Percentiles rank a stretch among this genome's conserved stretches.
Evolutionary conservation across 2,888 invertebrate species (phyloP).

Genomic region (Prosapia bicincta): DNA sequence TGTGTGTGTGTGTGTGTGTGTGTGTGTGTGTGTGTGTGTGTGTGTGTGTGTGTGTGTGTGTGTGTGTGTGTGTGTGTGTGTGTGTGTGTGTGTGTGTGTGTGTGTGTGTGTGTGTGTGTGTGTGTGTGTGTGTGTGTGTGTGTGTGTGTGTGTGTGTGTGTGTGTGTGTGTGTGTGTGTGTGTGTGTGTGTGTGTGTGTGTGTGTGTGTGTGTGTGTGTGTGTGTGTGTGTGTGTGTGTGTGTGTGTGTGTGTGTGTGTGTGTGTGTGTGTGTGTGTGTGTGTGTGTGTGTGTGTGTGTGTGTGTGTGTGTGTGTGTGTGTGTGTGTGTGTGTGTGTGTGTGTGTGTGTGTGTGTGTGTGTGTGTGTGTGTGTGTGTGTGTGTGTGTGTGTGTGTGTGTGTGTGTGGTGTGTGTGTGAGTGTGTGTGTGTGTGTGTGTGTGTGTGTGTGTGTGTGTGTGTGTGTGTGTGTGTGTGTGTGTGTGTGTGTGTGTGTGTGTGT

Average conservation of each 20-base stretch:
- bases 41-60: background rate
- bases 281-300: background rate
- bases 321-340: background rate
- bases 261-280: background rate
- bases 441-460: too few relatives aligned
- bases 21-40: background rate
- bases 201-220: background rate
- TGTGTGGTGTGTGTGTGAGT: too few relatives aligned
- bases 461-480: too few relatives aligned
- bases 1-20: background rate
- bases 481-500: too few relatives aligned
- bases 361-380: too few relatives aligned
- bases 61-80: background rate
- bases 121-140: background rate
- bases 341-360: background rate
- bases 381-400: too few relatives aligned
- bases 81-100: background rate
- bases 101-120: background rate
- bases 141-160: background rate
- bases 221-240: background rate
- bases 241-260: background rate
- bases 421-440: too few relatives aligned
- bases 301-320: background rate
- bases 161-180: background rate
- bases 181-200: background rate